Conservation (phyloP, 2,797 vertebrate species). For the Rhabdomys pumilio region DNA sequence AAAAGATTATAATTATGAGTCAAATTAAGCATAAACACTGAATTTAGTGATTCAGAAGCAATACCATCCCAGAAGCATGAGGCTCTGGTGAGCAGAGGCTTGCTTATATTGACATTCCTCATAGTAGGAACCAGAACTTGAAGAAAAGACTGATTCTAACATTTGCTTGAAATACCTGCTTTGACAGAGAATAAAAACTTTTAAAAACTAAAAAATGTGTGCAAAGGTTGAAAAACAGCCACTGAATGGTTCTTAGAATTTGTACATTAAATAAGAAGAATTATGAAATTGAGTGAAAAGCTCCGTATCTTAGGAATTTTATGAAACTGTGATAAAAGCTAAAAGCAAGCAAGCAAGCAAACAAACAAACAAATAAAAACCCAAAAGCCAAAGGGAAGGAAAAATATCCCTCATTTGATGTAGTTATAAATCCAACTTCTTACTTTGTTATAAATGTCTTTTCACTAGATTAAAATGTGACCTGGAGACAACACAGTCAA, state of each 20-base stretch:
- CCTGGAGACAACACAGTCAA: neutral
- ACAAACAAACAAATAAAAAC: neutral
- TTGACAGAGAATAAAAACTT: neutral
- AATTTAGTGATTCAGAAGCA: slow-evolving; percentile 1
- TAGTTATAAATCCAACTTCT: slow-evolving; percentile 10
- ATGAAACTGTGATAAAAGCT: neutral
- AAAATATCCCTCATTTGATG: neutral
- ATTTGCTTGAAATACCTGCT: neutral
- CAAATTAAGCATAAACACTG: neutral
- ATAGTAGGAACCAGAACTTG: neutral
- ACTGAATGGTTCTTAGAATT: neutral
- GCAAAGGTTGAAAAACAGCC: neutral
- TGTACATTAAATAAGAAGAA: slow-evolving; percentile 2
- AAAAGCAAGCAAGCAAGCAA: neutral
- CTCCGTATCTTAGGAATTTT: neutral
- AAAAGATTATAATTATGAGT: neutral
- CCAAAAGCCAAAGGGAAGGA: neutral
- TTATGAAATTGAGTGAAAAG: slow-evolving; percentile 3
- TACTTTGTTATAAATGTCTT: slow-evolving; percentile 14
- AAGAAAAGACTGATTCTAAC: slow-evolving; percentile 31
- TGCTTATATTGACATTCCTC: neutral
- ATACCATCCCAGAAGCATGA: neutral
- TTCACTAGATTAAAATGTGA: neutral
- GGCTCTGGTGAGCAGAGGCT: neutral
- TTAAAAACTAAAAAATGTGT: neutral